Conservation (phyloP, 2,888 invertebrate species). For the Tachina fera region DNA sequence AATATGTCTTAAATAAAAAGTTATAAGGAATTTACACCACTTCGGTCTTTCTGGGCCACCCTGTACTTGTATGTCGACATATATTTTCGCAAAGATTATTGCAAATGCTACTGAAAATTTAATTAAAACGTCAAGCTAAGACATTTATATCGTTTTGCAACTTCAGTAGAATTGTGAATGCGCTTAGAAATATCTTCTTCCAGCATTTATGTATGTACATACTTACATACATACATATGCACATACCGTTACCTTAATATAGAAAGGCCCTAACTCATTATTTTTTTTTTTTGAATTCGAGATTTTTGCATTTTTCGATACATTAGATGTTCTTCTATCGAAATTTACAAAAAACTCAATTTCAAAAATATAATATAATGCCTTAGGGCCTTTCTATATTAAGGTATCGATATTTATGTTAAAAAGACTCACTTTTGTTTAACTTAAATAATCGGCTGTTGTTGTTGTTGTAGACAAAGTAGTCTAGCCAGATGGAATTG, state of each 20-base stretch:
- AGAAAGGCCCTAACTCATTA: no score
- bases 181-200: not conserved
- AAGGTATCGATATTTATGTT: not conserved
- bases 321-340: no score
- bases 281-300: no score
- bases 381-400: no score
- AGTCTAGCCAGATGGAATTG: slow-evolving; percentile 18
- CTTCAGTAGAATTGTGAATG: slow-evolving; percentile 5
- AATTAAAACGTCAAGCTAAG: slow-evolving; percentile 64
- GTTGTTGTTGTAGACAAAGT: not conserved
- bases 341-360: no score
- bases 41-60: no score
- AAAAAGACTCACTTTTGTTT: slow-evolving; percentile 14
- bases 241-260: no score
- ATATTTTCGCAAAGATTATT: slow-evolving; percentile 63
- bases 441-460: slow-evolving; percentile 21
- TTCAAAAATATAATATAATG: no score
- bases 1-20: no score
- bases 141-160: slow-evolving; percentile 37
- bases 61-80: slow-evolving; percentile 56
- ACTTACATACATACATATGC: no score
- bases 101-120: slow-evolving; percentile 62
- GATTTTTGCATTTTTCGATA: no score
- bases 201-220: not conserved
- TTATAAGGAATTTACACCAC: no score